Percentiles rank a stretch among this genome's conserved stretches.
Evolutionary conservation across 2,888 invertebrate genomes (phyloP).

Genomic region (Cabera pusaria): DNA sequence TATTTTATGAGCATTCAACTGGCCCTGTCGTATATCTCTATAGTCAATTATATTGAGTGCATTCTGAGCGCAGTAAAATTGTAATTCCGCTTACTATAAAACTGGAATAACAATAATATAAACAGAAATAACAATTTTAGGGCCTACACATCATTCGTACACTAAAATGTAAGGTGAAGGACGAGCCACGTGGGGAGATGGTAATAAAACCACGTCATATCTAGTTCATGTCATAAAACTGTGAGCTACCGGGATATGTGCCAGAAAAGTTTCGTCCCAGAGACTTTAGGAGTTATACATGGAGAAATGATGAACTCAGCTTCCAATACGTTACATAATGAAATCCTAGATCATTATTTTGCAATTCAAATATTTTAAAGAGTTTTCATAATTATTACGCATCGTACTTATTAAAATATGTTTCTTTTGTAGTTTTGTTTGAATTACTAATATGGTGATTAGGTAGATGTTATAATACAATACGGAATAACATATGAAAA

Average conservation of each 20-base stretch:
- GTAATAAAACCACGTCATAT: slow-evolving; percentile 33
- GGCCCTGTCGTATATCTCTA: slow-evolving; percentile 3
- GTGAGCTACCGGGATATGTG: slow-evolving; percentile 20
- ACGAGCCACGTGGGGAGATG: slow-evolving; percentile 27
- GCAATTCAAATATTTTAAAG: slow-evolving; percentile 13
- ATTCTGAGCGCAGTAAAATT: slow-evolving; percentile 16
- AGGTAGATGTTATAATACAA: no score
- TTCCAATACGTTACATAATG: no score
- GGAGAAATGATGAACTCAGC: no score
- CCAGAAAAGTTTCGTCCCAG: slow-evolving; percentile 26
- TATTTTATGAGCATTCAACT: not conserved
- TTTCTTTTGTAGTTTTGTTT: no score
- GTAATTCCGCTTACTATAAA: slow-evolving; percentile 19
- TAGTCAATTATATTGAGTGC: slow-evolving; percentile 19
- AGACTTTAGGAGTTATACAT: slow-evolving; percentile 25
- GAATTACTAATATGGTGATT: no score
- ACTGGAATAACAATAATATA: slow-evolving; percentile 30
- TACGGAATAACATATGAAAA: no score
- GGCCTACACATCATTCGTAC: slow-evolving; percentile 26
- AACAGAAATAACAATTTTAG: slow-evolving; percentile 30
- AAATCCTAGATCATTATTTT: no score
- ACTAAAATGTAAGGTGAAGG: slow-evolving; percentile 30
- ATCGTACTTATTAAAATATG: no score
- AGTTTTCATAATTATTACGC: no score
- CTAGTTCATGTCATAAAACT: slow-evolving; percentile 26